These are phyloP conservation scores for Trinorchestia longiramus DNA, from an alignment of 1,140 invertebrate genomes.

Conservation along the genomic window DNA sequence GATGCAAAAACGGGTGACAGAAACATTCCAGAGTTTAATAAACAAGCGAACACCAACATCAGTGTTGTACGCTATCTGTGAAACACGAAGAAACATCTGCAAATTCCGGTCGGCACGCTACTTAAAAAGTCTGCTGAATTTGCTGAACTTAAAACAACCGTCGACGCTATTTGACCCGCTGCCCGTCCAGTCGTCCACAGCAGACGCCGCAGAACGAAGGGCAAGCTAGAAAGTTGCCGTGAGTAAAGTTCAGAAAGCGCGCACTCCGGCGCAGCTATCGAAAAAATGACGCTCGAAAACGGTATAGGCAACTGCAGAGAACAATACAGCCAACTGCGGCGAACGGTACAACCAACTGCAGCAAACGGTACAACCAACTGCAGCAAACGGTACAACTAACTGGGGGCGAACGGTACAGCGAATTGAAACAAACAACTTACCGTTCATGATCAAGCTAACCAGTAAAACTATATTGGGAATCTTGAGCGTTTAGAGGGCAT, in stretches of 20 bases:
- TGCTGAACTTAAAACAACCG: neutral
- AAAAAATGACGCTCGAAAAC: neutral
- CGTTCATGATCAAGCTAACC: too few relatives aligned
- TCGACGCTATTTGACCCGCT: neutral
- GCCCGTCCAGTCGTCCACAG: neutral
- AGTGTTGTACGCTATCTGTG: neutral
- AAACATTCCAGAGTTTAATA: neutral
- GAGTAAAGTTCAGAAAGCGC: neutral
- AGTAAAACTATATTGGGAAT: neutral
- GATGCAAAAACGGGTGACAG: neutral
- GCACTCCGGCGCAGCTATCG: neutral
- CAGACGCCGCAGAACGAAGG: neutral
- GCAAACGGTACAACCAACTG: neutral
- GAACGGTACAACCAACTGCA: neutral
- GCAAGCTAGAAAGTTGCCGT: constrained; percentile 30
- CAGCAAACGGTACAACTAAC: neutral
- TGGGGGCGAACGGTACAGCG: neutral
- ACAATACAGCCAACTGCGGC: too few relatives aligned
- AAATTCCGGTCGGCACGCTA: neutral
- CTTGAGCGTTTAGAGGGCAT: neutral
- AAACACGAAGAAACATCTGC: neutral
- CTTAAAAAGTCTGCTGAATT: neutral
- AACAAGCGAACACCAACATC: neutral
- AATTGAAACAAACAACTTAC: neutral
- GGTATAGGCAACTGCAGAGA: neutral